These are phyloP conservation scores for Cataglyphis hispanica DNA, from an alignment of 1,140 invertebrate genomes.

Conservation along the genomic window DNA sequence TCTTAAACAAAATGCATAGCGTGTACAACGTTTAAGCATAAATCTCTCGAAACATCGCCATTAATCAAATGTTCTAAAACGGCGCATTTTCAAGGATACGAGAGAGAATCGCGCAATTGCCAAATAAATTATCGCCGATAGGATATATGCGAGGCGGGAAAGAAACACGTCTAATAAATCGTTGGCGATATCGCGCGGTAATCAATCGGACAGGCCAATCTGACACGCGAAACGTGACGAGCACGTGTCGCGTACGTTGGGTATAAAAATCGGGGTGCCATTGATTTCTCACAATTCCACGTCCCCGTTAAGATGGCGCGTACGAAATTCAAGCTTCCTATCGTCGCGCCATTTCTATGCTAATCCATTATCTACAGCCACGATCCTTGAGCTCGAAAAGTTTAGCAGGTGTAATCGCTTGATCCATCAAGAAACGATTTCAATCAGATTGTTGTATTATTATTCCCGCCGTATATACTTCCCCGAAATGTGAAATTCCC, in stretches of 20 bases:
- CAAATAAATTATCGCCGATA: constrained; percentile 37
- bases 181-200: constrained; percentile 37
- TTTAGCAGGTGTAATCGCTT: background rate
- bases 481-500: background rate
- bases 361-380: background rate
- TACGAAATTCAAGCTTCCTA: constrained; percentile 19
- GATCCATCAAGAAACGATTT: background rate
- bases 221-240: constrained; percentile 25
- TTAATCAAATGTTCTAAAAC: constrained; percentile 33
- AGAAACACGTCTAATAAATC: constrained; percentile 48
- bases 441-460: background rate
- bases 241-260: background rate
- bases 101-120: background rate
- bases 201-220: constrained; percentile 48
- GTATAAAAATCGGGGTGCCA: constrained; percentile 1
- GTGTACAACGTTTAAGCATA: background rate
- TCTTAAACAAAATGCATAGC: background rate
- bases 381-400: background rate
- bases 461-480: too few species aligned
- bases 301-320: background rate
- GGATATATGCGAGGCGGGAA: constrained; percentile 21
- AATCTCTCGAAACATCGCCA: constrained; percentile 1
- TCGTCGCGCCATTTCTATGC: constrained; percentile 9
- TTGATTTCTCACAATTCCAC: constrained; percentile 1
- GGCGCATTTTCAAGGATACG: background rate